A percentile compares a stretch with the other conserved stretches of the same genome.
Evolutionary conservation across 2,113 vertebrate genomes (phyloP).

Genomic region (Thunnus thynnus): DNA sequence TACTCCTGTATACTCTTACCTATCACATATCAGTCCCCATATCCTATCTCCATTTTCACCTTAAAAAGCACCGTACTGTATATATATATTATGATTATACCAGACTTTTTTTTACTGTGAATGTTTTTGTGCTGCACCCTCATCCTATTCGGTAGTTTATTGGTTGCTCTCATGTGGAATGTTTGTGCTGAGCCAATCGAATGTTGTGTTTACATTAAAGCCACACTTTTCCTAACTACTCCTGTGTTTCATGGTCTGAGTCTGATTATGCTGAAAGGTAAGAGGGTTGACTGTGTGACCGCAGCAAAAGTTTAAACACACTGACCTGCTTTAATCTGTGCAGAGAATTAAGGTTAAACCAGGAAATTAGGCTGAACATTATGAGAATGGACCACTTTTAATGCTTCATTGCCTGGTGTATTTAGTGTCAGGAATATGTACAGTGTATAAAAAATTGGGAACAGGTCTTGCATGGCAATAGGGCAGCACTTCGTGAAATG

Average conservation of each 20-base stretch:
- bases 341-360: slow-evolving; percentile 60
- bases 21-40: slow-evolving; percentile 78
- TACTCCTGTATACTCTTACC: slow-evolving; percentile 68
- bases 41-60: slow-evolving; percentile 77
- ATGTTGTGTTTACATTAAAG: slow-evolving; percentile 88
- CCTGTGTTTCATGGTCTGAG: slow-evolving; percentile 49
- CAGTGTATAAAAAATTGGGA: slow-evolving; percentile 61
- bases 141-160: slow-evolving; percentile 83
- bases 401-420: slow-evolving; percentile 61
- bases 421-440: slow-evolving; percentile 60
- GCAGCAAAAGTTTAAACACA: slow-evolving; percentile 27
- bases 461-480: slow-evolving; percentile 51
- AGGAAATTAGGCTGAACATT: slow-evolving; percentile 75
- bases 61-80: slow-evolving; percentile 85
- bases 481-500: slow-evolving; percentile 67
- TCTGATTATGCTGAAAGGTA: slow-evolving; percentile 46
- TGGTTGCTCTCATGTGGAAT: slow-evolving; percentile 87
- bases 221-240: slow-evolving; percentile 85
- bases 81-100: slow-evolving; percentile 85
- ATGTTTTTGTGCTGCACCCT: slow-evolving; percentile 84
- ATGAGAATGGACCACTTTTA: slow-evolving; percentile 65
- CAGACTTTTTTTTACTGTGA: slow-evolving; percentile 86
- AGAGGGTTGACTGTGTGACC: not conserved
- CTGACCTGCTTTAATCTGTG: slow-evolving; percentile 59
- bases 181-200: slow-evolving; percentile 87